These are phyloP conservation scores for Ovis canadensis DNA, from an alignment of 2,113 vertebrate genomes.

Conservation along the genomic window DNA sequence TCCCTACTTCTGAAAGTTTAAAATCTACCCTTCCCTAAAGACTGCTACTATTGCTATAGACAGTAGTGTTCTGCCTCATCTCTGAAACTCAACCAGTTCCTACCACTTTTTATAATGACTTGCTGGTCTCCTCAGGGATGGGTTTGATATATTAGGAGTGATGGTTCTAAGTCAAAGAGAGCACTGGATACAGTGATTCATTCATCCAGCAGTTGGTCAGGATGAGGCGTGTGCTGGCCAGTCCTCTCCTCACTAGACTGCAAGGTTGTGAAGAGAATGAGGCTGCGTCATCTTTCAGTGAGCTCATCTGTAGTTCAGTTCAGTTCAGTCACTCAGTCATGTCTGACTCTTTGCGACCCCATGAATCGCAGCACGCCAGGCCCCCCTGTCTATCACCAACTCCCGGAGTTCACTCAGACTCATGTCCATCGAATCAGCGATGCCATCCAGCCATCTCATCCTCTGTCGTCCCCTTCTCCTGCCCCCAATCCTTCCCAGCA, in stretches of 20 bases:
- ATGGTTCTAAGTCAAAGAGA: neutral
- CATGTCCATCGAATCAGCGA: no score
- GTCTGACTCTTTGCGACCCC: fast-evolving
- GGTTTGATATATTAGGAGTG: neutral
- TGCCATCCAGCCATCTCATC: no score
- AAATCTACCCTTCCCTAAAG: neutral
- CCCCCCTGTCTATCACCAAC: no score
- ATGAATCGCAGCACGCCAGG: no score
- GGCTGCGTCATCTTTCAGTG: neutral
- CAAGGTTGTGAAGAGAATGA: neutral
- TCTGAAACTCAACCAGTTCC: neutral
- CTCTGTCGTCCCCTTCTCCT: no score
- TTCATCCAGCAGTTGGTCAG: neutral
- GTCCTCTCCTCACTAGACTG: neutral
- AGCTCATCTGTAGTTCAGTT: neutral
- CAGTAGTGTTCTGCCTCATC: neutral
- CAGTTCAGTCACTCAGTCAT: no score
- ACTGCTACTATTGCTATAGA: neutral
- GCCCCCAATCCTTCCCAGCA: no score
- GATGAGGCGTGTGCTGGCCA: neutral
- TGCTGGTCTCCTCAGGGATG: neutral
- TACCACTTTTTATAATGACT: neutral
- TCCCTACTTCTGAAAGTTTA: neutral
- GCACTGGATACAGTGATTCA: neutral
- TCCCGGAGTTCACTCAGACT: no score